Evolutionary conservation across 1,140 invertebrate species (phyloP), one percentile per base, ranked within the genome.

Genomic region (Harlomillsia oculata): DNA sequence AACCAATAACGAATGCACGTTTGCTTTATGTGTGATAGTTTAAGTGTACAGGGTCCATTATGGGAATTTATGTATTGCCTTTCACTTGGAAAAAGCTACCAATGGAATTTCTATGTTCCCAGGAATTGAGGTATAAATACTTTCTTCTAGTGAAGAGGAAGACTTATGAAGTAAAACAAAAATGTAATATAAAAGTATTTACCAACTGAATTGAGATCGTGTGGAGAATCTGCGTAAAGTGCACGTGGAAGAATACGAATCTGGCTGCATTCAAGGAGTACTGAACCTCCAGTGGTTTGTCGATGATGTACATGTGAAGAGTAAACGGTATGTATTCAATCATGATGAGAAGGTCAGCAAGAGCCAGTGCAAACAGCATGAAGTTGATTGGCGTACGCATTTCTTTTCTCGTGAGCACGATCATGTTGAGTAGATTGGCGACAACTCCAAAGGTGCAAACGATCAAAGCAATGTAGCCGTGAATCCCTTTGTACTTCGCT

Each of bases 381-480:
- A 83, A 81, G 71, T 97, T 97, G 6, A 91, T 95, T 0, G 92
- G 89, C 2, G 90, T 87, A 41, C 77, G 73, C 90, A 96, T 94
- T 67, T 92, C 85, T 5, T 83, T 76, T 29, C 87, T 75, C 1
- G 90, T 93, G 23, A 96, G 70, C 1, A 96, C 88, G 2, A 86
- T 80, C 32, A 96, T 85, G 68, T 93, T 96, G 30, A 94, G 72
- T 13, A 87, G 73, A 68, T 96, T 96, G n/a, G 89, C 85, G 49
- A 93, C 73, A 34, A 85, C 85, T 20, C 92, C 91, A 63, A 94
- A 87, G 21, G 87, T 70, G 69, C 91, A 95, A 2, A 96, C 83
- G 2, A 78, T 65, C 2, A 87, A 70, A 16, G 81, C 78, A 16
- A 83, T 67, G 69, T 84, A 84, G 1, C 83, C 82, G 69, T 88